Evolutionary conservation across 1,140 invertebrate genomes (phyloP).

Genomic region (Scaptomyza pallida): DNA sequence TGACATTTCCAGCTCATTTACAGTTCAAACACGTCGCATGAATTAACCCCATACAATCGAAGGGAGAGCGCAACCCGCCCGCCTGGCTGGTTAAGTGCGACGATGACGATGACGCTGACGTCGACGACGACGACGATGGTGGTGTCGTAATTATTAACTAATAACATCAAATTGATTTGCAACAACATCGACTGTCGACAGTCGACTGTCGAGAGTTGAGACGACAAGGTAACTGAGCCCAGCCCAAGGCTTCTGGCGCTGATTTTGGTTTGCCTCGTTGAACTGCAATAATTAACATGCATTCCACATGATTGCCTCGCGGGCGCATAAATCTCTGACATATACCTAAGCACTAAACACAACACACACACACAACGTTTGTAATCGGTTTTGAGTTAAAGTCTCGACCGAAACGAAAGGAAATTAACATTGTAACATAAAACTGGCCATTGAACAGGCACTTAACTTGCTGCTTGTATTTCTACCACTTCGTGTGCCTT

Average conservation of each 20-base stretch:
- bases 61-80: background rate
- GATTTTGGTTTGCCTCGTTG: slow-evolving; percentile 42
- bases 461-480: slow-evolving; percentile 64
- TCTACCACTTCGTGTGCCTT: too few relatives aligned
- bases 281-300: slow-evolving; percentile 77
- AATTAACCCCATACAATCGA: slow-evolving; percentile 67
- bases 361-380: slow-evolving; percentile 13
- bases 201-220: background rate
- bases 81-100: slow-evolving; percentile 68
- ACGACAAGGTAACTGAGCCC: background rate
- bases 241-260: background rate
- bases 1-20: slow-evolving; percentile 80
- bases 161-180: slow-evolving; percentile 83
- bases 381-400: slow-evolving; percentile 72
- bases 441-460: slow-evolving; percentile 79
- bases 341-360: slow-evolving; percentile 30
- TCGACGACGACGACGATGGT: slow-evolving; percentile 33
- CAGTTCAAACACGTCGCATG: slow-evolving; percentile 80
- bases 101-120: slow-evolving; percentile 25
- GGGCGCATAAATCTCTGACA: slow-evolving; percentile 69
- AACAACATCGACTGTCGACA: slow-evolving; percentile 57
- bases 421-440: slow-evolving; percentile 82
- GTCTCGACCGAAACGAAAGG: slow-evolving; percentile 56
- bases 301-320: slow-evolving; percentile 77
- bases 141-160: slow-evolving; percentile 78